Conservation (phyloP, 2,113 vertebrate genomes). For the Sigmodon hispidus region DNA sequence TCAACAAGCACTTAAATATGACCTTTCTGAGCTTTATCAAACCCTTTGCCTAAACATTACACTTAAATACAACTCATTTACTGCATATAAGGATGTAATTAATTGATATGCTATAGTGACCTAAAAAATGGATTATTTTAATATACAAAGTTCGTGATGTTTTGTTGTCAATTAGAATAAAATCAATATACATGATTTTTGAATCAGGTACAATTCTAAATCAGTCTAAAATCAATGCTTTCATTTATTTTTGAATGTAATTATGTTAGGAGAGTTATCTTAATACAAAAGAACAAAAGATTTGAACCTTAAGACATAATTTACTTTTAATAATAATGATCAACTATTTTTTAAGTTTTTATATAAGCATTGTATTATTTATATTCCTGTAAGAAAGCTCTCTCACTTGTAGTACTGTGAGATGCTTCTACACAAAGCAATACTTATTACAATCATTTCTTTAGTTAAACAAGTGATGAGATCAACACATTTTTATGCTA, state of each 20-base stretch:
- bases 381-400: background rate
- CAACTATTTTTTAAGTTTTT: background rate
- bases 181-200: background rate
- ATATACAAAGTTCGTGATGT: background rate
- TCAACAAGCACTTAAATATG: background rate
- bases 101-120: background rate
- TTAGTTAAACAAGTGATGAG: background rate
- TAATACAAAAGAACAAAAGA: background rate
- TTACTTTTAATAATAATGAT: background rate
- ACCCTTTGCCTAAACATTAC: fast-evolving
- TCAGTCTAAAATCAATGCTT: background rate
- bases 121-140: background rate
- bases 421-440: background rate
- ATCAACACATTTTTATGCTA: background rate
- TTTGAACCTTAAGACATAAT: background rate
- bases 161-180: background rate
- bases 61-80: background rate
- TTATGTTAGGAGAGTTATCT: background rate
- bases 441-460: background rate
- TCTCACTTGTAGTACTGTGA: background rate
- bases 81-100: background rate
- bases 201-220: background rate
- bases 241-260: background rate
- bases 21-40: background rate
- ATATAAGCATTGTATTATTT: background rate